phyloP scores from a whole-genome alignment of 2,888 invertebrate genomes.

The Rhogogaster chlorosoma region DNA sequence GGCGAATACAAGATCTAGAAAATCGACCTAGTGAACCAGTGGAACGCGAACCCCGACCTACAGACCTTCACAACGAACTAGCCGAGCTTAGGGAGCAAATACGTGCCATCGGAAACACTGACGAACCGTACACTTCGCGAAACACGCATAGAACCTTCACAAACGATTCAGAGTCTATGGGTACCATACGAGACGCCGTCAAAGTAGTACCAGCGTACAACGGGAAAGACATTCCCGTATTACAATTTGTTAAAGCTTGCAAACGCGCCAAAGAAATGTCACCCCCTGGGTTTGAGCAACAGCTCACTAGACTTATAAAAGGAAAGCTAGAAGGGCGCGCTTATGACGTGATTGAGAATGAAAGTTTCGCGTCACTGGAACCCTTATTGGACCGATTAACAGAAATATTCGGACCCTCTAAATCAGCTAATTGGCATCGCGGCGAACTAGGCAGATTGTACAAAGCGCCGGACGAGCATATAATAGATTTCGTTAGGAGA shows the following conservation, averaged over 20 bases:
- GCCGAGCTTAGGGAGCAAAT: neutral
- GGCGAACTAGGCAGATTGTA: neutral
- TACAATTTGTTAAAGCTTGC: neutral
- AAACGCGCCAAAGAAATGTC: neutral
- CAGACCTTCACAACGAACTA: neutral
- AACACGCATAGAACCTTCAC: neutral
- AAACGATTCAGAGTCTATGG: neutral
- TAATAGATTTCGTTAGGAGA: neutral
- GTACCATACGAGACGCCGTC: neutral
- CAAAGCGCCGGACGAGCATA: neutral
- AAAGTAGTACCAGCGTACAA: neutral
- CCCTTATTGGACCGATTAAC: constrained; percentile 1
- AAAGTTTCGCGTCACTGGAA: neutral
- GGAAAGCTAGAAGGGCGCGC: constrained; percentile 4
- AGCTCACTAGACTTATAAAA: neutral
- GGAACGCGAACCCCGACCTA: neutral
- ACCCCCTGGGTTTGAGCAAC: neutral
- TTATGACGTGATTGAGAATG: neutral
- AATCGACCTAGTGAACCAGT: neutral
- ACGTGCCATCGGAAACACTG: neutral
- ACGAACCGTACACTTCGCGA: neutral
- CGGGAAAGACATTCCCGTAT: neutral
- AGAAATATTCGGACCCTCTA: neutral
- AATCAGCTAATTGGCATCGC: constrained; percentile 12
- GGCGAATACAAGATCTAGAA: neutral